Evolutionary conservation across 2,113 vertebrate genomes (phyloP).

Genomic region (Rousettus leschenaultii): DNA sequence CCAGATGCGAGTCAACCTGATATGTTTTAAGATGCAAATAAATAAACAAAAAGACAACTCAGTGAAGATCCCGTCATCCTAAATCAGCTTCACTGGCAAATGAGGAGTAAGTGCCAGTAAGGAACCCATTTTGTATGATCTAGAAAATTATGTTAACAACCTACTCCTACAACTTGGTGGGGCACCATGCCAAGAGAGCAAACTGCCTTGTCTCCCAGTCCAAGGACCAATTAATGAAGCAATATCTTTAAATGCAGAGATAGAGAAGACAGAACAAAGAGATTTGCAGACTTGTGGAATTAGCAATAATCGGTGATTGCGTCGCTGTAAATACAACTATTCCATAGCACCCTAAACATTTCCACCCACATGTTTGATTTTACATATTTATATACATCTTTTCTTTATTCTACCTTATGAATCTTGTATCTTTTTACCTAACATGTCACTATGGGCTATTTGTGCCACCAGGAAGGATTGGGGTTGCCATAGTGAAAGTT

Average conservation of each 20-base stretch:
- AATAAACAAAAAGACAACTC: background rate
- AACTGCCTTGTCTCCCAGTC: background rate
- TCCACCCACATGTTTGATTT: background rate
- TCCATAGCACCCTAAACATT: background rate
- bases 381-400: background rate
- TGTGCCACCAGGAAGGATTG: background rate
- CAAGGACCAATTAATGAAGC: background rate
- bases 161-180: background rate
- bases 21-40: background rate
- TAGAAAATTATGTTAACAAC: background rate
- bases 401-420: background rate
- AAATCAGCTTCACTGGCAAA: background rate
- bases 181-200: accelerated
- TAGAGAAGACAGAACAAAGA: background rate
- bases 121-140: background rate
- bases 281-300: background rate
- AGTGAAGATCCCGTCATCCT: too few species aligned
- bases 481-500: background rate
- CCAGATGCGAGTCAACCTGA: background rate
- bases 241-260: background rate
- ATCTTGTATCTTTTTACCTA: background rate
- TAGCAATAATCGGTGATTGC: too few species aligned
- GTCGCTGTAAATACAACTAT: background rate
- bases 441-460: too few species aligned
- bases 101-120: too few species aligned